Evolutionary conservation across 1,140 invertebrate species (phyloP).

Genomic region (Bemisia tabaci): DNA sequence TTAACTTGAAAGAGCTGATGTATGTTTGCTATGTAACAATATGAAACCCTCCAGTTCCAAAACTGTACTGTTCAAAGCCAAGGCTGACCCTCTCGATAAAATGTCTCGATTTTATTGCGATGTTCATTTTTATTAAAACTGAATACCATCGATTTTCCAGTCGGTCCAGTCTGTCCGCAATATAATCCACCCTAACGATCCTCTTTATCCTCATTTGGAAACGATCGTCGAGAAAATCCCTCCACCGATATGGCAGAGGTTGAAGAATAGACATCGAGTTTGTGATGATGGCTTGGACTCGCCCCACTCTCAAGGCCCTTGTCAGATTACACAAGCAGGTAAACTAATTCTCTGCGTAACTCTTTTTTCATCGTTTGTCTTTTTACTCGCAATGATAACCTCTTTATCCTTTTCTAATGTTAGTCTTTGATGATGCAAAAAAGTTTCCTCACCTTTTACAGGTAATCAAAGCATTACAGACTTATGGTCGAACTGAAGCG

Average conservation of each 20-base stretch:
- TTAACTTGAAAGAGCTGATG: too few species aligned
- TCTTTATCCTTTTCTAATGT: too few species aligned
- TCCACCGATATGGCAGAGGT: conserved; percentile 52
- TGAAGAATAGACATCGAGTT: conserved; percentile 48
- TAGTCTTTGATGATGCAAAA: too few species aligned
- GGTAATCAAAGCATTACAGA: conserved; percentile 79
- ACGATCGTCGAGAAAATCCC: conserved; percentile 82
- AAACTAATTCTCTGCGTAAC: conserved; percentile 1
- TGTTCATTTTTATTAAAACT: too few species aligned
- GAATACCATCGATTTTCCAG: too few species aligned
- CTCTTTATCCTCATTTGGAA: conserved; percentile 56
- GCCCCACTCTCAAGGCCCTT: conserved; percentile 64
- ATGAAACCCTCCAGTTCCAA: too few species aligned
- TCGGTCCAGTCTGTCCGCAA: conserved; percentile 55
- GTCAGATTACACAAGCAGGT: conserved; percentile 66
- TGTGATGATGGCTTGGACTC: conserved; percentile 24
- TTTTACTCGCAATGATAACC: too few species aligned
- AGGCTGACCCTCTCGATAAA: too few species aligned
- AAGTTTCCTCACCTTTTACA: conserved; percentile 28
- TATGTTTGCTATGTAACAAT: too few species aligned
- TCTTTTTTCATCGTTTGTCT: not conserved
- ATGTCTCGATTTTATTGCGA: too few species aligned
- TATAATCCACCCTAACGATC: conserved; percentile 50
- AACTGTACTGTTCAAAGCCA: too few species aligned
- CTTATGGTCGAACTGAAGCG: conserved; percentile 73